Evolutionary conservation across 2,113 vertebrate species (phyloP).

Genomic region (Oncorhynchus gorbuscha): DNA sequence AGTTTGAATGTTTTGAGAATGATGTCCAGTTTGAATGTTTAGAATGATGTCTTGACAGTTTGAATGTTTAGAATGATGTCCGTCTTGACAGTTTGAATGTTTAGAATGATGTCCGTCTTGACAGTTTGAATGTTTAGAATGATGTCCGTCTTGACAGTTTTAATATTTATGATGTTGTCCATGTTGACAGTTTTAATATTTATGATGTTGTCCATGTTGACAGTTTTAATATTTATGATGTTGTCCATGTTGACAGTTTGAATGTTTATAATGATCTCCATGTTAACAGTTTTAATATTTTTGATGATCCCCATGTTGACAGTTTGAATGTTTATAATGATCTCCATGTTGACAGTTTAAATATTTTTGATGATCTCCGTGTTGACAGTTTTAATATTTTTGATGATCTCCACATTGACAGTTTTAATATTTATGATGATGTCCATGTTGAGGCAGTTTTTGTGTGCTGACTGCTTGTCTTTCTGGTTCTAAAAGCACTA

Average conservation of each 20-base stretch:
- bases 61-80: constrained; percentile 13
- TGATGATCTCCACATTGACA: constrained; percentile 4
- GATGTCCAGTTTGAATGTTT: too few species aligned
- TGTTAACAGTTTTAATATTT: constrained; percentile 21
- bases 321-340: too few species aligned
- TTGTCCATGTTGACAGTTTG: constrained; percentile 4
- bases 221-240: constrained; percentile 15
- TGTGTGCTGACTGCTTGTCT: background rate
- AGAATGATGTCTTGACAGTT: constrained; percentile 26
- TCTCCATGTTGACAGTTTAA: constrained; percentile 10
- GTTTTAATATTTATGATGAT: constrained; percentile 19
- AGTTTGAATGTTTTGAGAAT: constrained; percentile 20
- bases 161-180: too few species aligned
- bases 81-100: constrained; percentile 17
- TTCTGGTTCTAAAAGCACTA: constrained; percentile 21
- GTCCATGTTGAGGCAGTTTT: constrained; percentile 22
- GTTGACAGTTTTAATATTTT: too few species aligned
- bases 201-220: constrained; percentile 21
- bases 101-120: background rate
- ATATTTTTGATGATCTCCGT: constrained; percentile 18
- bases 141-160: background rate
- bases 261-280: too few species aligned
- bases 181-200: constrained; percentile 20
- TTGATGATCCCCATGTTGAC: constrained; percentile 2
- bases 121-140: too few species aligned